Conservation (phyloP, 2,888 invertebrate species). For the Suillia variegata region DNA sequence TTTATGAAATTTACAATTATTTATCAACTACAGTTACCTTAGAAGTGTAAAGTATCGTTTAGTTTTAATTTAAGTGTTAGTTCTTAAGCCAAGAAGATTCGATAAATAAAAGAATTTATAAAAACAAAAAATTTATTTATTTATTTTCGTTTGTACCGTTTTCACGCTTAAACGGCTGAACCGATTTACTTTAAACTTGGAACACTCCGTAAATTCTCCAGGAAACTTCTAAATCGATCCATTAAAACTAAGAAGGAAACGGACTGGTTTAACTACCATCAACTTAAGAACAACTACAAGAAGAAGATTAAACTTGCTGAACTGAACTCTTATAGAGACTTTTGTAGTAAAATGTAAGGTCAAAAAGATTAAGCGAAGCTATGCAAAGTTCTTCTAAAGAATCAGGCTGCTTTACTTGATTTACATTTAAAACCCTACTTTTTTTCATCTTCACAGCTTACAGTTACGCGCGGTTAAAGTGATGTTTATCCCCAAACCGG, state of each 20-base stretch:
- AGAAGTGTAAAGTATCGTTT: too few relatives aligned
- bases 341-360: background rate
- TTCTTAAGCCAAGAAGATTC: too few relatives aligned
- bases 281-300: background rate
- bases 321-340: background rate
- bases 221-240: too few relatives aligned
- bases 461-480: background rate
- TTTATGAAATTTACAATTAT: too few relatives aligned
- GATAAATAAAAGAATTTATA: too few relatives aligned
- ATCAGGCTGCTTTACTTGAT: background rate
- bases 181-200: too few relatives aligned
- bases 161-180: too few relatives aligned
- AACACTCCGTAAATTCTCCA: background rate
- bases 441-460: too few relatives aligned
- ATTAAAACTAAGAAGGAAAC: background rate
- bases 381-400: background rate
- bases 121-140: too few relatives aligned
- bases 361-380: background rate
- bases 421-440: background rate
- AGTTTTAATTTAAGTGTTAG: too few relatives aligned
- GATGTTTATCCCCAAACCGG: background rate
- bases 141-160: too few relatives aligned
- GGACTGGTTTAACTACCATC: background rate
- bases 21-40: too few relatives aligned
- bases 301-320: background rate